Conservation (phyloP, 1,140 invertebrate genomes). For the Hypothenemus hampei region DNA sequence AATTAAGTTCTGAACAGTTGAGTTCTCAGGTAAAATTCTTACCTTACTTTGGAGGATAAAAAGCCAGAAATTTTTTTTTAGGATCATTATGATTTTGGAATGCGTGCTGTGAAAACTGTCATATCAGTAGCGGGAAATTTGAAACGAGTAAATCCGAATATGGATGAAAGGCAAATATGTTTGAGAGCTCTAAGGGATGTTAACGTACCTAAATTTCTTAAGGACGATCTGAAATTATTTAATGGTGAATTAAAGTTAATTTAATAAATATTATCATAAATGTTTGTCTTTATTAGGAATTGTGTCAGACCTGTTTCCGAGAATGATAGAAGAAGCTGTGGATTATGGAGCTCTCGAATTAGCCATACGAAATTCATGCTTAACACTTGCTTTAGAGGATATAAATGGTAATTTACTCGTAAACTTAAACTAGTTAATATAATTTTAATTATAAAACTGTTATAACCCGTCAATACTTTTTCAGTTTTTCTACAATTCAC, state of each 20-base stretch:
- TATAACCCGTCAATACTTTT: too few species aligned
- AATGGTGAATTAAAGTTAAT: conserved; percentile 41
- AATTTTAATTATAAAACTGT: too few species aligned
- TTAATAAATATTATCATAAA: too few species aligned
- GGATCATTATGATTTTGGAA: conserved; percentile 41
- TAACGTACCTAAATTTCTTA: conserved; percentile 70
- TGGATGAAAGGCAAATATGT: conserved; percentile 54
- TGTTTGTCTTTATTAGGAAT: conserved; percentile 53
- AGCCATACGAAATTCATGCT: conserved; percentile 44
- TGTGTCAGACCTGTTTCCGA: conserved; percentile 67
- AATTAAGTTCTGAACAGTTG: conserved; percentile 66
- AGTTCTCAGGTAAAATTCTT: conserved; percentile 51
- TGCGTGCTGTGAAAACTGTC: conserved; percentile 59
- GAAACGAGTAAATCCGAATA: conserved; percentile 61
- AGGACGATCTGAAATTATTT: conserved; percentile 64
- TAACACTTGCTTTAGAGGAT: conserved; percentile 50
- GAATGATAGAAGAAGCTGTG: conserved; percentile 54
- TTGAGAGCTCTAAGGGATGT: conserved; percentile 64
- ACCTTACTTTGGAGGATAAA: not conserved
- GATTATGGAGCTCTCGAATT: conserved; percentile 54
- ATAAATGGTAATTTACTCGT: conserved; percentile 58
- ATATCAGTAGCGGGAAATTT: conserved; percentile 65
- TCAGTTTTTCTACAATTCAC: too few species aligned
- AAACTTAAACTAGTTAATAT: too few species aligned
- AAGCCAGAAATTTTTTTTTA: not conserved